Evolutionary conservation across 2,113 vertebrate genomes (phyloP).

Genomic region (Dissostichus mawsoni): DNA sequence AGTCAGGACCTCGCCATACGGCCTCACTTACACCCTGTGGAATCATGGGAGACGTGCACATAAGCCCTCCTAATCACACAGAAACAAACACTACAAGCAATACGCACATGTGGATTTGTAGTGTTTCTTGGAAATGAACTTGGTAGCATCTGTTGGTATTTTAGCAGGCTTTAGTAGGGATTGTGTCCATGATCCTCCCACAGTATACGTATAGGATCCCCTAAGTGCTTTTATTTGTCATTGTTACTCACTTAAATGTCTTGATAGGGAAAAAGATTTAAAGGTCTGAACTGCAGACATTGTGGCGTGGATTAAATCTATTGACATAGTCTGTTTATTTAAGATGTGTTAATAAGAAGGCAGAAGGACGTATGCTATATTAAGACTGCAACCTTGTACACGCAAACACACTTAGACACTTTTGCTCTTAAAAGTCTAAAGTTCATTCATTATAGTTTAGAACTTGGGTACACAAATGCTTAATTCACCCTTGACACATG

Average conservation of each 20-base stretch:
- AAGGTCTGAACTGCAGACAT: conserved; percentile 21
- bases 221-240: not conserved
- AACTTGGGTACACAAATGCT: not conserved
- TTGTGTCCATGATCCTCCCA: conserved; percentile 32
- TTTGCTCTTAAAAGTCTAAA: not conserved
- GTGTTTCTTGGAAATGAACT: conserved; percentile 41
- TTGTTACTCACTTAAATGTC: conserved; percentile 4
- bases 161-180: conserved; percentile 30
- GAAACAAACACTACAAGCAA: not conserved
- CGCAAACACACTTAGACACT: not conserved
- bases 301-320: not conserved
- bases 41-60: conserved; percentile 20
- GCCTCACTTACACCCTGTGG: conserved; percentile 31
- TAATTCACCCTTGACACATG: conserved; percentile 6
- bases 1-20: conserved; percentile 19
- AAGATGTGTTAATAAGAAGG: conserved; percentile 53
- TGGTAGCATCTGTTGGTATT: conserved; percentile 41
- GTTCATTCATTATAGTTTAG: not conserved
- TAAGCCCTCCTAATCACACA: conserved; percentile 7
- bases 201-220: not conserved
- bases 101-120: conserved; percentile 9
- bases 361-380: conserved; percentile 42
- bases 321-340: conserved; percentile 47
- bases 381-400: conserved; percentile 52
- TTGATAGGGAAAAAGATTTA: conserved; percentile 9